Conservation (phyloP, 1,140 invertebrate genomes). For the Scaptomyza montana region DNA sequence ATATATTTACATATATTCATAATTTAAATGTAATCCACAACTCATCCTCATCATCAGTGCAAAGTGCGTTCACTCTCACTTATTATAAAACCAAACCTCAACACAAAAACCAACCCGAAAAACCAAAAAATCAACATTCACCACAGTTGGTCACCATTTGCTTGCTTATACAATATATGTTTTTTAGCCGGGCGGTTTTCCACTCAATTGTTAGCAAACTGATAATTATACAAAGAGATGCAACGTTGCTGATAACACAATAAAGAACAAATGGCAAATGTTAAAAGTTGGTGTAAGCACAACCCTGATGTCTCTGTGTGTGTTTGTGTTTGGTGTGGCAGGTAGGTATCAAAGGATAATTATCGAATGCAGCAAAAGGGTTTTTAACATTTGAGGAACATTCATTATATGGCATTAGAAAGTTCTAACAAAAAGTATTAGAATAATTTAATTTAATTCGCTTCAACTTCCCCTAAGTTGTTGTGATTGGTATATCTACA, state of each 20-base stretch:
- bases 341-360: background rate
- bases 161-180: too few species aligned
- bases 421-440: too few species aligned
- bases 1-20: conserved; percentile 49
- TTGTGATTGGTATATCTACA: background rate
- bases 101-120: conserved; percentile 18
- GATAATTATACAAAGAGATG: conserved; percentile 6
- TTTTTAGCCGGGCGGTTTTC: background rate
- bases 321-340: background rate
- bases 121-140: conserved; percentile 14
- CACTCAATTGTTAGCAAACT: conserved; percentile 6
- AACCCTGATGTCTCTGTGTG: background rate
- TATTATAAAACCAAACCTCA: background rate
- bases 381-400: background rate
- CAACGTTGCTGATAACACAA: background rate
- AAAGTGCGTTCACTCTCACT: conserved; percentile 16
- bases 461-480: too few species aligned
- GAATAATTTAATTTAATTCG: too few species aligned
- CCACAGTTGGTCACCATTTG: conserved; percentile 20
- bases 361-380: background rate
- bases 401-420: too few species aligned
- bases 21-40: conserved; percentile 68
- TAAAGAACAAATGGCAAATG: background rate
- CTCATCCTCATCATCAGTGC: conserved; percentile 34
- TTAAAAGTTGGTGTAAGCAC: too few species aligned